phyloP scores from a whole-genome alignment of 2,888 invertebrate genomes.

The Trachelus tabidus region DNA sequence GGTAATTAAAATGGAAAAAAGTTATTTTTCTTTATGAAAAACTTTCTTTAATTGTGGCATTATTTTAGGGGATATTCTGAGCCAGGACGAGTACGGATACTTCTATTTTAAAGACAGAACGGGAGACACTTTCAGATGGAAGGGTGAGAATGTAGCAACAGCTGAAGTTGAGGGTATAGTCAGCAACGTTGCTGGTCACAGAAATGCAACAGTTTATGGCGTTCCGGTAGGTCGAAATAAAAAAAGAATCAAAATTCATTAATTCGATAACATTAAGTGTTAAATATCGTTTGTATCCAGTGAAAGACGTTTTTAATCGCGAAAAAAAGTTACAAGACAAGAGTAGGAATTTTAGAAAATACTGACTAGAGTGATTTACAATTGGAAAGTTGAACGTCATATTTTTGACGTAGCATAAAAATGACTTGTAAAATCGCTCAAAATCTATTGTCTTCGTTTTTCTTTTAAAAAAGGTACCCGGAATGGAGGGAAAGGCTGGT shows the following conservation, averaged over 20 bases:
- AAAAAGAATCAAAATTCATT: not conserved
- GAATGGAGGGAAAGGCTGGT: constrained; percentile 72
- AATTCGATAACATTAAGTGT: not conserved
- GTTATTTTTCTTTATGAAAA: not conserved
- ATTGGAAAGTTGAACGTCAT: not conserved
- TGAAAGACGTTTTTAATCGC: not conserved
- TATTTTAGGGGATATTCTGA: constrained; percentile 69
- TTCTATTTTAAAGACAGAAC: constrained; percentile 75
- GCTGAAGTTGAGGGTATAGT: constrained; percentile 75
- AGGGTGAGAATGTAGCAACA: constrained; percentile 78
- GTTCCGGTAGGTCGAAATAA: constrained; percentile 75
- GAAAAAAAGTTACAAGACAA: not conserved
- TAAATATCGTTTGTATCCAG: not conserved
- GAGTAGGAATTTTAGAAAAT: not conserved
- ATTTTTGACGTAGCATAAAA: not conserved
- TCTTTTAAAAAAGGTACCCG: constrained; percentile 58
- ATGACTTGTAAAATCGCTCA: not conserved
- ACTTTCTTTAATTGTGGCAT: not conserved
- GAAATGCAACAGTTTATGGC: constrained; percentile 93
- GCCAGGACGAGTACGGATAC: constrained; percentile 74
- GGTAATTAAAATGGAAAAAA: constrained; percentile 53
- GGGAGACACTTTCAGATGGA: constrained; percentile 75
- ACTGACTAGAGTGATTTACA: not conserved
- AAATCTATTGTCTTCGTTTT: constrained; percentile 1
- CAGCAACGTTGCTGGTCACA: constrained; percentile 71